Base-by-base conservation (phyloP, 2,113 vertebrate species). In the Mus pahari region DNA sequence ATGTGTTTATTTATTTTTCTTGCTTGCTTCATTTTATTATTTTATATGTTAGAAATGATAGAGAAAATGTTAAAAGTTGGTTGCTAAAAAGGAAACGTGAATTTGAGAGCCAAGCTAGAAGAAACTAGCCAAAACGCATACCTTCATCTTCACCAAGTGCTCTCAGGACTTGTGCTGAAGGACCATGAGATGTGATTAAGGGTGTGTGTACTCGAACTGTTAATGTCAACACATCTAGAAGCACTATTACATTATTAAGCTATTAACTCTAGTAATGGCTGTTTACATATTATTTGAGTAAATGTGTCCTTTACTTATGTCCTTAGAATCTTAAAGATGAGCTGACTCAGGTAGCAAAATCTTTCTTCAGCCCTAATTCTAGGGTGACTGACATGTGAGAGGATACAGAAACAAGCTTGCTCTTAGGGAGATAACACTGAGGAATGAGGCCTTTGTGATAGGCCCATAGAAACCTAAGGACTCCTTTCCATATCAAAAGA, bases 311-410 rank as follows among this genome's bases (percentile, higher is more conserved):
- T 94, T 93, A 58, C 45, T 36, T 74, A 68, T 79, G 89, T 89
- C 62, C 39, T 77, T 74, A 90, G 26, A 77, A 50, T 91, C n/a
- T 93, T 89, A 60, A 91, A 82, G n/a, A 39, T 82, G 53, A 89
- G 45, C 70, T 84, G 45, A 93, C 70, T 91, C 60, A 88, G 68
- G 88, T 31, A 95, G 39, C 53, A 87, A 60, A 26, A 73, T 26
- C 45, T 86, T 97, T 92, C 48, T 77, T 86, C 62, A 89, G 22
- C 84, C 93, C 39, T 94, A 83, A 89, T 92, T 95, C 31, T 93
- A 83, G 48, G 22, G 24, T 95, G 45, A 39, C 36, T 94, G 53
- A 39, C 42, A 55, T 66, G 22, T 39, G 64, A 93, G 90, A 39
- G 36, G 3, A 78, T 26, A 19, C 28, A 82, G 9, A 70, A 77